Base-by-base conservation (phyloP, 2,113 vertebrate species). In the Tylochromis polylepis region DNA sequence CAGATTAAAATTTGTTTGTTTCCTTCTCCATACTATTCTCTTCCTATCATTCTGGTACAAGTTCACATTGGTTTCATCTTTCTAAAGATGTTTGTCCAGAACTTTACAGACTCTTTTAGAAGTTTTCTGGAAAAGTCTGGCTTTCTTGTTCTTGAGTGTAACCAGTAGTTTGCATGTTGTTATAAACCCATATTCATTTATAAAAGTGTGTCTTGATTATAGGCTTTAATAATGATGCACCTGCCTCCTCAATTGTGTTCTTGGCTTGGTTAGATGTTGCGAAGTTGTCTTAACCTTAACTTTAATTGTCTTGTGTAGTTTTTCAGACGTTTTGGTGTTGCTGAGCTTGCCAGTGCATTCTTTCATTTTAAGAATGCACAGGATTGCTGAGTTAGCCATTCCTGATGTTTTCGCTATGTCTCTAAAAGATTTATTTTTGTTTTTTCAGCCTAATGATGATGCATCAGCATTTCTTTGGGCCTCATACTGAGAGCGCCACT, bases 81-180 rank as follows among this genome's bases (percentile, higher is more conserved):
- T 0, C 2, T 18, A 49, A 49, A 75, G 70, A 49, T 1, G 1
- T 8, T 75, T 0, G 10, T 49, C 15, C 24, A 75, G 24, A 51
- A 75, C 24, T 51, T 18, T 29, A 5, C 10, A 11, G 41, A 27
- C 2, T 49, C 24, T 49, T 49, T 75, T 0, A 75, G 67, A 72
- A 49, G 41, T 27, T 72, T 72, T 49, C 16, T 75, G 15, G 15
- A 27, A 49, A 75, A 75, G 41, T 29, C 1, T 75, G 70, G 15
- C 43, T 27, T 75, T 75, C 5, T 20, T 11, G 15, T 49, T 49
- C 24, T 20, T 75, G 67, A 46, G 67, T 29, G 15, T 72, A 72
- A 49, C 67, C 41, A 46, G 41, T 29, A 0, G 41, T 72, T 72
- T 72, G 38, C 67, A 72, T 46, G 22, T 72, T 72, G 22, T 27